Percentiles rank a stretch among this genome's conserved stretches.
Evolutionary conservation across 23 tunicate genomes (phyloP).

Genomic region (Ciona savignyi): DNA sequence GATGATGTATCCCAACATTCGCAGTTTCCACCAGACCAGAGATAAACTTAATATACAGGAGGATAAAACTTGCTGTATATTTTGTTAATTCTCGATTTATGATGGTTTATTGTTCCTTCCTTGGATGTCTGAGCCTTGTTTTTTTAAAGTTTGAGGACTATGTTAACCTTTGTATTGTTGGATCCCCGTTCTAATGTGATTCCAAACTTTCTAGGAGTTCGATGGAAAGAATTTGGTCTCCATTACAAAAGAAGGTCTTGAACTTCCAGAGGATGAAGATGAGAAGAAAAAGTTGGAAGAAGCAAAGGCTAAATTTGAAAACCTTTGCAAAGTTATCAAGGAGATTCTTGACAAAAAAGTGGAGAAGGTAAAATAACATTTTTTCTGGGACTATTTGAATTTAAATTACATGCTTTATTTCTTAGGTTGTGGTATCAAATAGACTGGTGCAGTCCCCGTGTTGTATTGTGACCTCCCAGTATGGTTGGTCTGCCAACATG

Average conservation of each 20-base stretch:
- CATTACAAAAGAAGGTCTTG: conserved; percentile 93
- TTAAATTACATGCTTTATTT: background rate
- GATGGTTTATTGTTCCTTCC: conserved; percentile 65
- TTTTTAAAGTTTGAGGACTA: too few species aligned
- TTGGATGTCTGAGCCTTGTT: conserved; percentile 80
- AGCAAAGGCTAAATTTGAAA: conserved; percentile 92
- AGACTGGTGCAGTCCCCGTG: conserved; percentile 93
- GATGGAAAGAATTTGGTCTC: conserved; percentile 94
- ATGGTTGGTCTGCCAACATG: conserved; percentile 99
- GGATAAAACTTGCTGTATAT: conserved; percentile 2
- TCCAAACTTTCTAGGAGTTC: conserved; percentile 44
- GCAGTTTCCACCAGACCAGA: conserved; percentile 87
- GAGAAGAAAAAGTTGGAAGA: conserved; percentile 96
- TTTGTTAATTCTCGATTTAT: conserved; percentile 12
- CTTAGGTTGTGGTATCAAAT: conserved; percentile 94
- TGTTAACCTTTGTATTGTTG: background rate
- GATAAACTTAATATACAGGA: conserved; percentile 10
- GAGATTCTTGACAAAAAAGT: conserved; percentile 96
- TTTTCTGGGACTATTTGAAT: background rate
- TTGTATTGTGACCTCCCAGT: conserved; percentile 97
- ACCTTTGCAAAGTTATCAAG: conserved; percentile 90
- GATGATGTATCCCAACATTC: conserved; percentile 79
- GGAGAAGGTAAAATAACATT: conserved; percentile 59
- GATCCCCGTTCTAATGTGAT: background rate
- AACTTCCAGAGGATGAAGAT: conserved; percentile 97